A percentile compares a stretch with the other conserved stretches of the same genome.
Evolutionary conservation across 2,888 invertebrate species (phyloP).

Genomic region (Phyto melanocephala): DNA sequence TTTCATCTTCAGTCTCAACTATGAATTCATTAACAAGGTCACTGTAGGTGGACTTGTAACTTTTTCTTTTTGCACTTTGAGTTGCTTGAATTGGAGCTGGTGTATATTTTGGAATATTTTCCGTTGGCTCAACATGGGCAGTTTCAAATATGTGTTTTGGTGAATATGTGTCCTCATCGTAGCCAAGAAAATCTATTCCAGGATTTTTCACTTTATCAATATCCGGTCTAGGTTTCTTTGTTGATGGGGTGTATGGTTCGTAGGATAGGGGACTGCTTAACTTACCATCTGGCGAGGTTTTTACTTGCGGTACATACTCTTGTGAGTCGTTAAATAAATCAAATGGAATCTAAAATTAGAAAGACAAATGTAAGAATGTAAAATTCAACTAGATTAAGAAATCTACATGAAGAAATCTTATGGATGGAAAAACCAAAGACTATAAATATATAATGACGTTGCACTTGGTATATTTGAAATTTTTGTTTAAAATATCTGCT

Average conservation of each 20-base stretch:
- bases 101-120: conserved; percentile 36
- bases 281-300: conserved; percentile 1
- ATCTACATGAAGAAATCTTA: no score
- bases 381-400: no score
- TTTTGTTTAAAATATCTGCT: no score
- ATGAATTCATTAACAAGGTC: background rate
- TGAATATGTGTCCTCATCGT: conserved; percentile 52
- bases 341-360: background rate
- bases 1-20: background rate
- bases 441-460: no score
- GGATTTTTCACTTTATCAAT: background rate
- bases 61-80: background rate
- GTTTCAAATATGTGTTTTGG: conserved; percentile 31
- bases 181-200: conserved; percentile 1
- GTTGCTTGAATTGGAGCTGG: conserved; percentile 23
- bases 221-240: background rate
- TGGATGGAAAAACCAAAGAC: no score
- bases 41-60: background rate
- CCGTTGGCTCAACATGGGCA: background rate
- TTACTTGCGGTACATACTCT: conserved; percentile 39
- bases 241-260: conserved; percentile 59
- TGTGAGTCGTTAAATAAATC: background rate
- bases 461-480: no score
- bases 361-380: no score
- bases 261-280: conserved; percentile 7